A percentile compares a stretch with the other conserved stretches of the same genome.
Evolutionary conservation across 2,888 invertebrate genomes (phyloP).

Genomic region (Anthrax anthrax): DNA sequence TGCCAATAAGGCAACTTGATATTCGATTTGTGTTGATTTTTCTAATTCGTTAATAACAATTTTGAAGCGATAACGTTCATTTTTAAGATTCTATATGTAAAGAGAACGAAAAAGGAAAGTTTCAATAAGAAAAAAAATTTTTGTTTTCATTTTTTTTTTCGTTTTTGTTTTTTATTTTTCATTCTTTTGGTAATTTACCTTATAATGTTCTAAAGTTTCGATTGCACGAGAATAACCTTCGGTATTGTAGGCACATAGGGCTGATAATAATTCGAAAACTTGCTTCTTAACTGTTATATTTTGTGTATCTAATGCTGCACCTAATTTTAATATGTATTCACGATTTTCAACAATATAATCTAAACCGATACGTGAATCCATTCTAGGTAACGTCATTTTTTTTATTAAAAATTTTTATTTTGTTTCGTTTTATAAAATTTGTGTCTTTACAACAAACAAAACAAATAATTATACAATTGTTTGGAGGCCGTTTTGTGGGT

Average conservation of each 20-base stretch:
- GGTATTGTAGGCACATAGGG: constrained; percentile 83
- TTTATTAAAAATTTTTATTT: neutral
- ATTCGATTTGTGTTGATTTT: constrained; percentile 65
- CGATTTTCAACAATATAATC: constrained; percentile 90
- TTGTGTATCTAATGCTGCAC: constrained; percentile 81
- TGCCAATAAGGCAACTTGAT: constrained; percentile 81
- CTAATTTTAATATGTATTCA: constrained; percentile 80
- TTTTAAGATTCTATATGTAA: constrained; percentile 58
- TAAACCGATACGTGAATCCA: constrained; percentile 87
- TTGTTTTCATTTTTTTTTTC: neutral
- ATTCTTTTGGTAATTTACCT: too few relatives aligned
- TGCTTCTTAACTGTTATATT: constrained; percentile 90
- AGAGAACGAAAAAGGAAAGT: constrained; percentile 7
- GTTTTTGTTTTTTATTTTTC: neutral
- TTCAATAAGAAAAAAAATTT: constrained; percentile 1
- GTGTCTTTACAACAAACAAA: too few relatives aligned
- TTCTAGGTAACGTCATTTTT: constrained; percentile 27
- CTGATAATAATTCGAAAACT: constrained; percentile 88
- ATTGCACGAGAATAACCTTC: constrained; percentile 78
- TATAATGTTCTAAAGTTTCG: constrained; percentile 82
- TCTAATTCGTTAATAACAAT: constrained; percentile 80
- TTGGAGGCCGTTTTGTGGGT: too few relatives aligned
- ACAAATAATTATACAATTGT: too few relatives aligned
- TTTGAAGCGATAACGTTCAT: constrained; percentile 77
- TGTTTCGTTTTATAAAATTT: too few relatives aligned